Percentiles rank a stretch among this genome's conserved stretches.
Conservation (phyloP, 2,797 vertebrate species). For the Acanthurus leucopareius region DNA sequence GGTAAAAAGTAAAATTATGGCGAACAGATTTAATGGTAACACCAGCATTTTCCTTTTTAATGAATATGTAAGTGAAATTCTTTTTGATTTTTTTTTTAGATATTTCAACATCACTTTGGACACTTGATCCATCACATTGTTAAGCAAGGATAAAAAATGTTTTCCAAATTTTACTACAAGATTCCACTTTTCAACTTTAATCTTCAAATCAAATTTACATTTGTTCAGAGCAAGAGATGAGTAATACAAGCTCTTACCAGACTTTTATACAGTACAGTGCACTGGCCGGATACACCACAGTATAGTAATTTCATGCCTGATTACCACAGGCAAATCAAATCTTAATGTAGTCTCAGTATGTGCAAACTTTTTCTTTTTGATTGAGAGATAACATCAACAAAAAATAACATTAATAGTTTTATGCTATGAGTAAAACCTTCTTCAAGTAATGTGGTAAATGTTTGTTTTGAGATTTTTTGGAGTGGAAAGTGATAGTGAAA, state of each 20-base stretch:
- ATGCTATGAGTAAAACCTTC: constrained; percentile 7
- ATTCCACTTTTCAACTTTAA: neutral
- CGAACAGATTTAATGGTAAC: neutral
- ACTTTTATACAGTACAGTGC: constrained; percentile 23
- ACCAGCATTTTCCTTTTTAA: neutral
- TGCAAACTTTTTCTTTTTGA: neutral
- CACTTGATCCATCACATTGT: constrained; percentile 43
- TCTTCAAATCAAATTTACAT: no score
- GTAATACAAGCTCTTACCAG: constrained; percentile 20
- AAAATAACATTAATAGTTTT: neutral
- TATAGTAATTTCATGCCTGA: neutral
- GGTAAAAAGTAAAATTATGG: no score
- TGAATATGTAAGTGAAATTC: neutral
- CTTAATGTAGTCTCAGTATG: neutral
- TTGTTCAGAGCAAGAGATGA: constrained; percentile 10
- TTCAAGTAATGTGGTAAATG: neutral
- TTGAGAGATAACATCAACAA: neutral
- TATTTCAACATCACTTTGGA: constrained; percentile 1
- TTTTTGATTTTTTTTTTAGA: constrained; percentile 48
- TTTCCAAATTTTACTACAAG: constrained; percentile 45
- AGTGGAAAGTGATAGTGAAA: neutral
- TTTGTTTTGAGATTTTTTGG: neutral
- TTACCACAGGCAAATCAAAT: constrained; percentile 24
- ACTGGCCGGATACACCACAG: constrained; percentile 2
- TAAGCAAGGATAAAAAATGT: constrained; percentile 69